Percentiles rank a stretch among this genome's conserved stretches.
phyloP scores from a whole-genome alignment of 2,888 invertebrate genomes.

The Augiades crinisus region DNA sequence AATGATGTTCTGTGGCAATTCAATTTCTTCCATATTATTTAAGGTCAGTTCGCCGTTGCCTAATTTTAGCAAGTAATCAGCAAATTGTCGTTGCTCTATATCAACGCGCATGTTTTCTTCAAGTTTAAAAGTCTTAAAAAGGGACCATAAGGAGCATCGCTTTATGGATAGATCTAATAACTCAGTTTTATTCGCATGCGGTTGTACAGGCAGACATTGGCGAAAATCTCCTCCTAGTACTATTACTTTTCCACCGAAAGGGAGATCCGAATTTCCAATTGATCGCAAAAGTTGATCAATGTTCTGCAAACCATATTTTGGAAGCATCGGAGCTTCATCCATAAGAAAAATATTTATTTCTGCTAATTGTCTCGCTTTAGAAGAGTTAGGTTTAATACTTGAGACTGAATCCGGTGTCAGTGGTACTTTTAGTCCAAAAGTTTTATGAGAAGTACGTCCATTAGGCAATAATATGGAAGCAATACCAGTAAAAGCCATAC shows the following conservation, averaged over 20 bases:
- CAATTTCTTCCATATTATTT: slow-evolving; percentile 29
- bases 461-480: no score
- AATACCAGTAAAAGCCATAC: no score
- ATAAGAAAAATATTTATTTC: slow-evolving; percentile 29
- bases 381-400: no score
- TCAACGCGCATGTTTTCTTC: slow-evolving; percentile 31
- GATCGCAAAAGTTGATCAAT: slow-evolving; percentile 29
- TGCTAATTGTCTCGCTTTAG: no score
- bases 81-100: slow-evolving; percentile 31
- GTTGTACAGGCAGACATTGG: slow-evolving; percentile 29
- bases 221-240: slow-evolving; percentile 28
- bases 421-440: no score
- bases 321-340: slow-evolving; percentile 27
- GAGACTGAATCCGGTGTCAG: no score
- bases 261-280: slow-evolving; percentile 30
- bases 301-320: slow-evolving; percentile 30
- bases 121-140: slow-evolving; percentile 30
- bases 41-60: slow-evolving; percentile 29
- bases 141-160: slow-evolving; percentile 27
- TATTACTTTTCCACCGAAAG: slow-evolving; percentile 31
- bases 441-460: no score
- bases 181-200: slow-evolving; percentile 29
- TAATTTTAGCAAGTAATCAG: slow-evolving; percentile 30
- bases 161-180: slow-evolving; percentile 28
- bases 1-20: slow-evolving; percentile 30